phyloP scores from a whole-genome alignment of 2,113 vertebrate genomes.

The Hylia prasina region DNA sequence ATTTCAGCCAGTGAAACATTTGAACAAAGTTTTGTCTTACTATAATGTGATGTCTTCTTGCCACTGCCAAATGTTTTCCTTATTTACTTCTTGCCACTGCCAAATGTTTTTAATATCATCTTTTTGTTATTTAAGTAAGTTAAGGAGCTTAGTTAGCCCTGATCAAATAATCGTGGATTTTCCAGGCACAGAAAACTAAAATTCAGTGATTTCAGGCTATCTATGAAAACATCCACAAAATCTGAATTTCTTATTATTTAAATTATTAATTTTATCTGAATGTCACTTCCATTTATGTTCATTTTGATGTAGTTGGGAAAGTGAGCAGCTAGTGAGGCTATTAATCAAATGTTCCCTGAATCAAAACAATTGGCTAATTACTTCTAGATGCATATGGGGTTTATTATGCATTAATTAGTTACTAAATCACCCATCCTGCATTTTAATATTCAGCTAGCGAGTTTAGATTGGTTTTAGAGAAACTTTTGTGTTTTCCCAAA shows the following conservation, averaged over 20 bases:
- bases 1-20: background rate
- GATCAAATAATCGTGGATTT: background rate
- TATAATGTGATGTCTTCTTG: background rate
- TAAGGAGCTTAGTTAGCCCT: background rate
- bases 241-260: background rate
- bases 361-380: slow-evolving; percentile 30
- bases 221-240: background rate
- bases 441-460: background rate
- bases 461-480: background rate
- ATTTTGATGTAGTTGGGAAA: background rate
- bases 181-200: background rate
- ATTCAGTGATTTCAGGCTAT: background rate
- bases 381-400: background rate
- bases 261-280: background rate
- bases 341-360: background rate
- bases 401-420: background rate
- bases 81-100: background rate
- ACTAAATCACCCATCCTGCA: background rate
- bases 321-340: background rate
- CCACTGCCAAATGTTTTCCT: background rate
- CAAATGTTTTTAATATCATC: background rate
- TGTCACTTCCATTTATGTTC: background rate
- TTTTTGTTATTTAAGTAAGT: background rate
- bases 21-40: background rate
- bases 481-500: background rate